phyloP scores from a whole-genome alignment of 2,113 vertebrate species.

The Hippocampus mohnikei region DNA sequence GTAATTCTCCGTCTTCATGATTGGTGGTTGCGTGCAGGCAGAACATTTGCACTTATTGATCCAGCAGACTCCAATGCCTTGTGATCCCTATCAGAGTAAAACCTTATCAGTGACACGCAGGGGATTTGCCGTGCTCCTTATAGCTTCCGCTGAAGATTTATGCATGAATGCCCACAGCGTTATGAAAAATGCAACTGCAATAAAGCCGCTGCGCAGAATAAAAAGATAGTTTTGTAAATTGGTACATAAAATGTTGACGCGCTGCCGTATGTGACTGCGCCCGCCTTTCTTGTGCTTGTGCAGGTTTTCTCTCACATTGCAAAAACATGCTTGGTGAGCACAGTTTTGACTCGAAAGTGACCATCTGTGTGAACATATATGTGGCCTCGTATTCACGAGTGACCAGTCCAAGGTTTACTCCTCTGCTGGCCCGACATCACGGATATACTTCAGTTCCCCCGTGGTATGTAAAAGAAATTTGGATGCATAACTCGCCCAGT shows the following conservation, averaged over 20 bases:
- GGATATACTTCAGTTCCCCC: too few species aligned
- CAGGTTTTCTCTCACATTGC: neutral
- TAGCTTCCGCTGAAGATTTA: conserved; percentile 36
- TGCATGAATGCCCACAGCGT: conserved; percentile 21
- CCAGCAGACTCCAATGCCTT: conserved; percentile 51
- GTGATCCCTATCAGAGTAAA: conserved; percentile 66
- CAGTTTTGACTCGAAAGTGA: neutral
- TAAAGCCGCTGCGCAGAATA: neutral
- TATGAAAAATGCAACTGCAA: conserved; percentile 19
- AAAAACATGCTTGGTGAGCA: neutral
- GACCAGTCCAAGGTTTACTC: neutral
- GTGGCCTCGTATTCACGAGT: neutral
- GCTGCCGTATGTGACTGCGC: neutral
- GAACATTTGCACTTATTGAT: conserved; percentile 69
- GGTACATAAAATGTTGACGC: neutral
- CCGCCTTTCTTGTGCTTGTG: neutral
- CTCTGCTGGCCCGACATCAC: too few species aligned
- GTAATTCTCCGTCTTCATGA: conserved; percentile 48
- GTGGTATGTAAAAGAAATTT: too few species aligned
- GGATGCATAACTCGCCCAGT: too few species aligned
- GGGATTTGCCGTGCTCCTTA: conserved; percentile 43
- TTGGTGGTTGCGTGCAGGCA: conserved; percentile 42
- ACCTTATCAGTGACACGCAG: conserved; percentile 72
- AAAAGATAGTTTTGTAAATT: conserved; percentile 5
- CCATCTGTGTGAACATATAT: neutral